Base-by-base conservation (phyloP, 2,888 invertebrate species). In the Phania funesta region DNA sequence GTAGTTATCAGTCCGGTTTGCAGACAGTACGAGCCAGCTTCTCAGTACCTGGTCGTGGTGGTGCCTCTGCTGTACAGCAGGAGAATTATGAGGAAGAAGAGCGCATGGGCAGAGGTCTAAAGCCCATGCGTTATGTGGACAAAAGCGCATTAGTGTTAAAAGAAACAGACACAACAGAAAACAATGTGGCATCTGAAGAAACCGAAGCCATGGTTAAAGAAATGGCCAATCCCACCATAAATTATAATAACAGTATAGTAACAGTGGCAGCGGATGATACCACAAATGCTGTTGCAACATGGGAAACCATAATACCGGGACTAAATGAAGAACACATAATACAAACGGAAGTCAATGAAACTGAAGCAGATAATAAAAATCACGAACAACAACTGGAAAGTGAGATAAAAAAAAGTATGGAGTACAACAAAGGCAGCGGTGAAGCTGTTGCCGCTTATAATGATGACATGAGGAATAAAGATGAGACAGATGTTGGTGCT, bases 1-100 rank as follows among this genome's bases (percentile, higher is more conserved):
- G 96, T 87, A 95, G 95, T 35, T 96, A 95, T 88, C 95, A 96
- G 87, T 96, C 96, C 1, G 96, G 96, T 88, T 95, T 95, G 29
- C 92, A 96, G 87, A 96, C 96, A 0, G 95, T 96, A 8, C 92
- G 96, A 85, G 96, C 96, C 29, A 96, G 96, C 87, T 94, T 95
- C 86, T 94, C 94, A 84, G 91, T 95, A 78, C 95, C 95, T 0
- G 93, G 94, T 83, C 92, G 92, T 16, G 92, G 92, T 48, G 93
- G 93, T 50, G 87, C 87, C 13, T 88, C 89, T 0, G 87, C 90
- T 2, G 86, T 88, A 7, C 85, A 86, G 71, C 88, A 87, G 64
- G 89, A 90, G 81, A 87, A 88, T 62, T 88, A 88, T 35, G 87
- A 89, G 52, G 87, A 90, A 5, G 88, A 87, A 54, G 89, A 88